Base-by-base conservation (phyloP, 2,888 invertebrate species). In the Caenorhabditis angaria region DNA sequence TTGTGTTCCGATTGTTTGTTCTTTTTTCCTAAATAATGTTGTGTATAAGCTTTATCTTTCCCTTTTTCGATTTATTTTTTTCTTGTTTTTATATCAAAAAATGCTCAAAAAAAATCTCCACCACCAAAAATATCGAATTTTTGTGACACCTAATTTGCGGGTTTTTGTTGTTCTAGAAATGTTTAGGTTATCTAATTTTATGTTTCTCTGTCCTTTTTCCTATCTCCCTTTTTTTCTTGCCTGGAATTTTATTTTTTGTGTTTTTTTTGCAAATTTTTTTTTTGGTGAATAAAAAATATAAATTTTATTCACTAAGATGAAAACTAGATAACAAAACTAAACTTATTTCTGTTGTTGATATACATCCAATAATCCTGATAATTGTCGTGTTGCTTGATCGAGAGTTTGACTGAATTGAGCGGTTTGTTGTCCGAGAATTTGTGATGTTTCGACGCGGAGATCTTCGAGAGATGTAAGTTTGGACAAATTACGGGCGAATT, bases 401-500 rank as follows among this genome's bases (percentile, higher is more conserved):
- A 79, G 60, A 14, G 77, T 72, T 35, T 66, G 58, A 18, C 77
- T 66, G 25, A 77, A 47, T 60, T 79, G 68, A 14, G 65, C 70
- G 18, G 73, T 64, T 61, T 79, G 79, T 20, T 71, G 72, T 10
- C 70, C 68, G n/a, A 79, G 68, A 53, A 79, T 64, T 35, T 77
- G 77, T 24, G 70, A 70, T 4, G 79, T 79, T 18, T 72, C 77
- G 22, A 78, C 78, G 29, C 83, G 77, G 29, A 84, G 60, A 53
- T 79, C 77, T 60, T 83, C 82, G 48, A 82, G 41, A 6, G 78
- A 76, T 1, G 72, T 25, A 24, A 81, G 64, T 50, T 79, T 70
- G 6, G 82, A 69, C 18, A 84, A 70, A 22, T 77, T 68, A 3
- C 77, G 62, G 14, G 73, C 82, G 50, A 82, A 76, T 25, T 72